Conservation (phyloP, 2,888 invertebrate genomes). For the Eustalomyia histrio region DNA sequence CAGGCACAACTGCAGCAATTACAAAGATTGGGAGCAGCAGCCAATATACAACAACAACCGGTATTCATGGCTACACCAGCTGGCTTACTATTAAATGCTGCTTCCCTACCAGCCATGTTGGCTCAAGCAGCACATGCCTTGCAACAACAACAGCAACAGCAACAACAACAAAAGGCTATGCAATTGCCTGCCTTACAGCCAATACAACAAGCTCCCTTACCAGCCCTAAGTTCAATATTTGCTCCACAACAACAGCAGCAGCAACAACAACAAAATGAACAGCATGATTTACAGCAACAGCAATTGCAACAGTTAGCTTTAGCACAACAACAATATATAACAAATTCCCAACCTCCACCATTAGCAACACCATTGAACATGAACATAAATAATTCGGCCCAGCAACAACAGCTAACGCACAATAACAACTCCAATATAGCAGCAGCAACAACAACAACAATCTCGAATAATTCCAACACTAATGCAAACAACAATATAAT, state of each 20-base stretch:
- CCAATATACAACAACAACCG: conserved; percentile 74
- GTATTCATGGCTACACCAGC: conserved; percentile 79
- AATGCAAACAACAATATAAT: conserved; percentile 57
- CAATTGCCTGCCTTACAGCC: conserved; percentile 77
- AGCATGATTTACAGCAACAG: conserved; percentile 70
- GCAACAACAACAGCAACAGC: conserved; percentile 72
- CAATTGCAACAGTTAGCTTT: conserved; percentile 66
- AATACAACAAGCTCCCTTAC: conserved; percentile 71
- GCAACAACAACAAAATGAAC: conserved; percentile 65
- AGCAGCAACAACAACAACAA: conserved; percentile 42
- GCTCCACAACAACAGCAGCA: conserved; percentile 69
- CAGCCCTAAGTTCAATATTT: conserved; percentile 76
- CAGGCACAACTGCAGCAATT: conserved; percentile 71
- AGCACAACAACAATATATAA: conserved; percentile 70
- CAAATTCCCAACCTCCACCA: conserved; percentile 75
- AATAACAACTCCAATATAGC: conserved; percentile 65
- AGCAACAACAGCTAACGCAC: conserved; percentile 63
- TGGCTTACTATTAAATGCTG: conserved; percentile 76
- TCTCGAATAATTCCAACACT: conserved; percentile 33
- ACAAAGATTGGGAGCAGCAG: conserved; percentile 71
- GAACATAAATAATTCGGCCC: conserved; percentile 35
- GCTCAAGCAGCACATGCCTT: conserved; percentile 76
- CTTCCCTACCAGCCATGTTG: conserved; percentile 78
- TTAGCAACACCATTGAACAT: conserved; percentile 69
- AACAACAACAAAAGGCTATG: conserved; percentile 68